Percentiles rank a stretch among this genome's conserved stretches.
These are phyloP conservation scores for Pangasius larnaudii DNA, from an alignment of 2,797 vertebrate species.

Conservation along the genomic window DNA sequence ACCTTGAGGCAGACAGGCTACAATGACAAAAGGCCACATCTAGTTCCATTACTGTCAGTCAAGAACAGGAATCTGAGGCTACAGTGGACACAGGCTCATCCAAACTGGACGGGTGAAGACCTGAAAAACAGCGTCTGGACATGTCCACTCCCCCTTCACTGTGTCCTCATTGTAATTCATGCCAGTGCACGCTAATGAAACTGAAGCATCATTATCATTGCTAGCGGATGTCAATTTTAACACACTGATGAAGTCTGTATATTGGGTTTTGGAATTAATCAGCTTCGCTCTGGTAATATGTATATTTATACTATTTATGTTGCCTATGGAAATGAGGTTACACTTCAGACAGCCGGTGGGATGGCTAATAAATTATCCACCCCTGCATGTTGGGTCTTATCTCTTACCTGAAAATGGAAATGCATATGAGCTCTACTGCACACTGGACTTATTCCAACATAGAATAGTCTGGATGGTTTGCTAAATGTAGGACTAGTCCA, in stretches of 20 bases:
- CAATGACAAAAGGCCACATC: neutral
- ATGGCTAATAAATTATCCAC: slow-evolving; percentile 10
- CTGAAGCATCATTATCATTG: neutral
- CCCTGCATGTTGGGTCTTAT: neutral
- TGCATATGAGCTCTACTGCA: neutral
- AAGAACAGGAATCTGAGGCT: neutral
- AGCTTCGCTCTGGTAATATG: neutral
- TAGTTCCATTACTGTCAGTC: neutral
- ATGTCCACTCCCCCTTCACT: neutral
- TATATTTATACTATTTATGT: slow-evolving; percentile 1
- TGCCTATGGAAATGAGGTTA: slow-evolving; percentile 4
- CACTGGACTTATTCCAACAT: neutral
- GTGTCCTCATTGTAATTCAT: neutral
- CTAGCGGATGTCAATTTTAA: neutral
- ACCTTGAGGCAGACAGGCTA: neutral
- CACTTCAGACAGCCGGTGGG: neutral
- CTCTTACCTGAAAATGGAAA: neutral
- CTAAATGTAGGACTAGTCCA: neutral
- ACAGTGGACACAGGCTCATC: neutral
- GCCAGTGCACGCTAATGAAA: neutral
- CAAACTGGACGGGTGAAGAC: neutral
- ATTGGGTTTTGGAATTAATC: neutral
- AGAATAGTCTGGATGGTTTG: neutral
- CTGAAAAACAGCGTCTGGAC: neutral
- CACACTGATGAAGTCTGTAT: slow-evolving; percentile 12